Percentiles rank a stretch among this genome's conserved stretches.
phyloP scores from a whole-genome alignment of 1,140 invertebrate species.

The Solen grandis region DNA sequence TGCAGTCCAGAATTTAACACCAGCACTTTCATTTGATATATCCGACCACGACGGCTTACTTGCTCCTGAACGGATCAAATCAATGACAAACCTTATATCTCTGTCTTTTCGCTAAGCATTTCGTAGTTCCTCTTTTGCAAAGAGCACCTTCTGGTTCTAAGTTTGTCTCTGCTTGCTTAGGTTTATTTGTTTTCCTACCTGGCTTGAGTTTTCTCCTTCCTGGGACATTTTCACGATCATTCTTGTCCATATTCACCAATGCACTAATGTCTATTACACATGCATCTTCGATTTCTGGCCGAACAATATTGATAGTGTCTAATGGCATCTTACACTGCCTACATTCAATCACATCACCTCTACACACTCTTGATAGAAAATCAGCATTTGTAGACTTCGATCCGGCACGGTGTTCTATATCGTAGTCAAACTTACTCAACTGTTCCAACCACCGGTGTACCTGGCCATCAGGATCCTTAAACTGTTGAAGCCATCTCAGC shows the following conservation, averaged over 20 bases:
- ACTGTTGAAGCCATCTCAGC: constrained; percentile 22
- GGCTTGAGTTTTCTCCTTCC: background rate
- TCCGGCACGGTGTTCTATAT: constrained; percentile 18
- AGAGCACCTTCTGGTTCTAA: background rate
- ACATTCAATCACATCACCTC: constrained; percentile 1
- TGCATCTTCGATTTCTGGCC: background rate
- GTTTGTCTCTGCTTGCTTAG: background rate
- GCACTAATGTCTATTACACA: background rate
- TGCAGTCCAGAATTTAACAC: constrained; percentile 17
- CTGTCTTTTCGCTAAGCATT: background rate
- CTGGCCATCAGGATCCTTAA: no score
- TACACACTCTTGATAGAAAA: constrained; percentile 5
- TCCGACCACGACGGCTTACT: background rate
- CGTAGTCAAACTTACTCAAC: constrained; percentile 30
- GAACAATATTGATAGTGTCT: background rate
- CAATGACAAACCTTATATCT: constrained; percentile 22
- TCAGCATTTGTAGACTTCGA: constrained; percentile 20
- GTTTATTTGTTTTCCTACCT: constrained; percentile 12
- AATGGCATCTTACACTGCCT: constrained; percentile 34
- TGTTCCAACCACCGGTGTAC: no score
- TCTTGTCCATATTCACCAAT: background rate
- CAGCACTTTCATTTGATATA: constrained; percentile 6
- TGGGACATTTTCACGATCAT: background rate
- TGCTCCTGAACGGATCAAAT: background rate
- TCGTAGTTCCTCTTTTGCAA: background rate